Evolutionary conservation across 2,888 invertebrate genomes (phyloP), one percentile per base, ranked within the genome.

Genomic region (Lasius fuliginosus): DNA sequence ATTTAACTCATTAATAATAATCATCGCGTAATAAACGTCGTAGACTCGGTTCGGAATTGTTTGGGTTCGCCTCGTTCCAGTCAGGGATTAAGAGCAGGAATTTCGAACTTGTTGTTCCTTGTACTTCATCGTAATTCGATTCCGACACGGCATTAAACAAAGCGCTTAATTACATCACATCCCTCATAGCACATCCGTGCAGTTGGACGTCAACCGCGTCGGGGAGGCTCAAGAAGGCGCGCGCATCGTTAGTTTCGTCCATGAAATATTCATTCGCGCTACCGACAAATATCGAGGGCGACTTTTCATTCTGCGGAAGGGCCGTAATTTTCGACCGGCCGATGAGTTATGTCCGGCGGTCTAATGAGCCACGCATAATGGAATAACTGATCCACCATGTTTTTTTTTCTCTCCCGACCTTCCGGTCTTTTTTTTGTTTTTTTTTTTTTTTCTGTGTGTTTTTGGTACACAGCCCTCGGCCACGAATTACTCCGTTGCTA

Each of bases 361-460:
- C 82, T 90, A 90, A 90, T 90, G 90, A 90, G 87, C 90, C 87
- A 81, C 87, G 86, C 87, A 87, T 90, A 90, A 90, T 90, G 90
- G 87, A 89, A 90, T 87, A 90, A 90, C 90, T 88, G 86, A 90
- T 90, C 88, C 62, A 58, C 23, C 82, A 8, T 53, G 53, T 8
- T 82, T 77, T 77, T 79, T 85, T 84, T 84, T 86, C 82, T 42
- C 56, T 15, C 40, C 74, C 62, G 73, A 49, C 30, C 49, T 67
- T 69, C 64, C 81, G 30, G 46, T 68, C 56, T 30, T 71, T 60
- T 75, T 65, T 40, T 3, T 56, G 6, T 56, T 33, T 53, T 56
- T 15, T 15, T 27, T 12, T 65, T 46, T 33, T 15, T 18, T 49
- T 64, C 46, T 36, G 33, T 36, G 5, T 23, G 0, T 23, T 23